Evolutionary conservation across 2,797 vertebrate species (phyloP), one percentile per base, ranked within the genome.

Genomic region (Linurgus olivaceus): DNA sequence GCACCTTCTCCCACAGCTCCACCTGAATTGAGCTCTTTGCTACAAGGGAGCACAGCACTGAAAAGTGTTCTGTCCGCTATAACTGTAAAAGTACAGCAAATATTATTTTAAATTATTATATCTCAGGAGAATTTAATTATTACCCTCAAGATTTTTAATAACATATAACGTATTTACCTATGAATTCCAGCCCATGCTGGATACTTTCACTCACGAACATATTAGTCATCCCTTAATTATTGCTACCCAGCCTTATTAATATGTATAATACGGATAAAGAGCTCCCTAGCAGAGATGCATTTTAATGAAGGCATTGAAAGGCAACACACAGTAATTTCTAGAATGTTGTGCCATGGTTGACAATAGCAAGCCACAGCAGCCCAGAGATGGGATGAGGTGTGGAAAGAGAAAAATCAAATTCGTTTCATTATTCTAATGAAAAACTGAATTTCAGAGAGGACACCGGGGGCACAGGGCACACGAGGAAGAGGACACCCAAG

Each of bases 201-300:
- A 55, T 75, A 54, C 58, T 86, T 61, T 80, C 62, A 61, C 77
- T 97, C 95, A 90, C 15, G 44, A 80, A 89, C 67, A 40, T 76
- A 71, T 95, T 92, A 97, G 94, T 96, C 95, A 95, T 75, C 76
- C 92, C 86, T 97, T 96, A 97, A 97, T 98, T 97, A 97, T 94
- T 76, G 11, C 95, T 92, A 76, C 35, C 23, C 95, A 96, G 92
- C 91, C 96, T 97, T 91, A 96, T 98, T 97, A 96, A 96, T 96
- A 97, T 96, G 97, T 5, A 55, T 61, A 81, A 54, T 73, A 94
- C 24, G 65, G 90, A 59, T 87, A 78, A 87, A 93, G 94, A 94
- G 73, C 94, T 96, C 93, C 82, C 94, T 82, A 91, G 88, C 91
- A 96, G 95, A 86, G 93, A 47, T 71, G 94, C 92, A 96, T 97